phyloP scores from a whole-genome alignment of 2,797 vertebrate species.

The Otolemur crassicaudatus region DNA sequence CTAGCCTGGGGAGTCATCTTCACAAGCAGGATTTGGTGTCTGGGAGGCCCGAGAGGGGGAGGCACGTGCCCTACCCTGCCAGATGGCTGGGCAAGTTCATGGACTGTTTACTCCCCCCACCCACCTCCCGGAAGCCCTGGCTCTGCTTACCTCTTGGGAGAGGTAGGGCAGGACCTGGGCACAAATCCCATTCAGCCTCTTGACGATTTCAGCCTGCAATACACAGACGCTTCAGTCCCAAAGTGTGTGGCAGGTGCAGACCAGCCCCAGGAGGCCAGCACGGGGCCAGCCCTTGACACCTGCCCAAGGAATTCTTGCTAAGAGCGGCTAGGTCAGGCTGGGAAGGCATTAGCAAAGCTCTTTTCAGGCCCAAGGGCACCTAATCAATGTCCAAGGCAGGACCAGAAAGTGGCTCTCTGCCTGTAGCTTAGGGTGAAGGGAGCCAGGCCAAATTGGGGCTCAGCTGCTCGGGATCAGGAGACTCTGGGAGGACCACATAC shows the following conservation, averaged over 20 bases:
- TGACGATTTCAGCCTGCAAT: constrained; percentile 96
- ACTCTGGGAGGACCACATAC: background rate
- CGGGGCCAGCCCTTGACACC: background rate
- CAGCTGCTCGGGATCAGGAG: background rate
- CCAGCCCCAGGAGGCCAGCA: background rate
- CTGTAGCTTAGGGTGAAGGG: background rate
- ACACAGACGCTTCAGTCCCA: background rate
- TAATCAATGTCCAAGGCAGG: background rate
- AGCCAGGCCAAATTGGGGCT: too few relatives aligned
- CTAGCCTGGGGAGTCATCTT: background rate
- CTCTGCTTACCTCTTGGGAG: constrained; percentile 95
- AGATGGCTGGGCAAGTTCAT: background rate
- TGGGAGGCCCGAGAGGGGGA: background rate
- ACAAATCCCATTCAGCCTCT: constrained; percentile 98
- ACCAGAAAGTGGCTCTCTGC: background rate
- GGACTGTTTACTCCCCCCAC: background rate
- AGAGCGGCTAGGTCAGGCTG: background rate
- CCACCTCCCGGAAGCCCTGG: background rate
- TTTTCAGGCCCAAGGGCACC: rapidly evolving
- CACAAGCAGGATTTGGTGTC: background rate
- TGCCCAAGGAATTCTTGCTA: background rate
- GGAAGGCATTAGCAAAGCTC: background rate
- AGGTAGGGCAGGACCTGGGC: constrained; percentile 98
- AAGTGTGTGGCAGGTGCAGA: background rate
- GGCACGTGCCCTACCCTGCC: background rate